Conservation (phyloP, 2,113 vertebrate genomes). For the Cynocephalus volans region DNA sequence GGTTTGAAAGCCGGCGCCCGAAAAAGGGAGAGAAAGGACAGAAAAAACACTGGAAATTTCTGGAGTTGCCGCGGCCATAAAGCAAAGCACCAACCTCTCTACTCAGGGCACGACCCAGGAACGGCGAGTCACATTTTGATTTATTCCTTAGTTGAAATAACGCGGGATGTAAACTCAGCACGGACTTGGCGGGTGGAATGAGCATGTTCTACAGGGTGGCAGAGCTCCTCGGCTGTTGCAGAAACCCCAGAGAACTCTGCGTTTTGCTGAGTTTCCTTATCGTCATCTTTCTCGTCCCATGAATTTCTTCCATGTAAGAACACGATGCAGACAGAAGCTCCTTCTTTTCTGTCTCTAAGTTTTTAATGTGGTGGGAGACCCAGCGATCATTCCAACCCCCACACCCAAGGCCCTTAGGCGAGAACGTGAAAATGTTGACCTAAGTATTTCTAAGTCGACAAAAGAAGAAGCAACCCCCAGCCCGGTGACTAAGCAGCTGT, state of each 20-base stretch:
- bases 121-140: not conserved
- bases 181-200: not conserved
- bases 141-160: rapidly evolving
- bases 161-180: not conserved
- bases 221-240: not conserved
- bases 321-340: not conserved
- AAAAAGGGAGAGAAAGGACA: too few species aligned
- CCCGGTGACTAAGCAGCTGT: not conserved
- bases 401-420: too few species aligned
- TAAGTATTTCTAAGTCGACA: not conserved
- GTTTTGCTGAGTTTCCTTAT: too few species aligned
- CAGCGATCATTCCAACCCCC: not conserved
- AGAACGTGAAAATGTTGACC: not conserved
- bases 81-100: not conserved
- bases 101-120: not conserved
- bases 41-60: too few species aligned
- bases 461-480: not conserved
- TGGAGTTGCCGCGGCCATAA: rapidly evolving
- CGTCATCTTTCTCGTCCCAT: too few species aligned
- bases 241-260: not conserved
- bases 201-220: not conserved
- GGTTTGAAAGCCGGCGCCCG: not conserved
- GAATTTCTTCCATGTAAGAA: too few species aligned
- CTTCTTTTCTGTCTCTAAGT: not conserved
- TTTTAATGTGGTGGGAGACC: not conserved